Base-by-base conservation (phyloP, 1,140 invertebrate species). In the Trissolcus basalis region DNA sequence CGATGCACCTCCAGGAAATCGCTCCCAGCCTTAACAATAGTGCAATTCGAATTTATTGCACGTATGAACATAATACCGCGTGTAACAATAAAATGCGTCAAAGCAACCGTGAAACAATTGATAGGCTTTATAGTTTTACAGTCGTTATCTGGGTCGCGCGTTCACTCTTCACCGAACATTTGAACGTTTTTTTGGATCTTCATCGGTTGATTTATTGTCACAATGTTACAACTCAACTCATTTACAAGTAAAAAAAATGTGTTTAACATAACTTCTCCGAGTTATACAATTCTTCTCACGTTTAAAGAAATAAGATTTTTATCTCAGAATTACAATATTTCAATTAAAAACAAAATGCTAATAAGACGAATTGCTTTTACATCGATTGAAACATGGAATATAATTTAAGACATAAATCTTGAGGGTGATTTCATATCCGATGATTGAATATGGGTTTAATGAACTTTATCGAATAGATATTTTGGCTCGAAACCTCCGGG, bases 41-140 rank as follows among this genome's bases (percentile, higher is more conserved):
- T 67, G 54, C 60, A 76, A 79, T 79, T 78, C 67, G 67, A 65
- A 78, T 80, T 78, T 80, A 75, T 77, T 80, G 79, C 79, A 76
- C 54, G 60, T 78, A 80, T 61, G 69, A 74, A 67, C 59, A 64
- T 63, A 71, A 74, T 65, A 77, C 72, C 27, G 39, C 36, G 68
- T 50, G 49, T 36, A 67, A 72, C 56, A 77, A 78, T 78, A 75
- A 78, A 76, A 60, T 47, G 33, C 55, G 13, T 54, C 36, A 61
- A 58, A 69, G 65, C 45, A 49, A 69, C 59, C 54, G 56, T 51
- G 39, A 72, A 68, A 68, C 77, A 70, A 76, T 60, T 67, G 69
- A 73, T 73, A 55, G 47, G 61, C 39, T 78, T 78, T 78, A 67
- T 71, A 53, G 39, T 47, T 70, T 70, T 74, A 33, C 50, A 9